Evolutionary conservation across 2,113 vertebrate species (phyloP).

Genomic region (Dendrocopos noguchii): DNA sequence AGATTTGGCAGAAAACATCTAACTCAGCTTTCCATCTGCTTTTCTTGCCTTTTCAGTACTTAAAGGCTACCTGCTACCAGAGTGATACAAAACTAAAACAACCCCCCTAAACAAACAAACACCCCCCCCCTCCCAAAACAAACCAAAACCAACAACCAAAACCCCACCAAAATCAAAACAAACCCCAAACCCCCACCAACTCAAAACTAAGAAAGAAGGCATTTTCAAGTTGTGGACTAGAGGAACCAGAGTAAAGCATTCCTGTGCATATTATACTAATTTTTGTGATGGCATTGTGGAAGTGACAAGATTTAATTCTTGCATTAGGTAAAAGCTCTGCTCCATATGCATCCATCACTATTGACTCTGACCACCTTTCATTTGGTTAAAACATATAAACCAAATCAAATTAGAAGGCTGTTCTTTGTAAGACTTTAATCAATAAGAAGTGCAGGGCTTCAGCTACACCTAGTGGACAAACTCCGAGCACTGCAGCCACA

Average conservation of each 20-base stretch:
- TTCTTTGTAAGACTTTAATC: neutral
- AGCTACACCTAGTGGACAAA: constrained; percentile 74
- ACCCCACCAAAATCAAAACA: neutral
- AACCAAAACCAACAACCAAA: too few species aligned
- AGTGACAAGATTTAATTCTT: neutral
- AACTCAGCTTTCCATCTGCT: neutral
- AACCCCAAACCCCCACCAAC: neutral
- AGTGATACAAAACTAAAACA: neutral
- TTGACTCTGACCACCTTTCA: neutral
- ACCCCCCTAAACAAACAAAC: too few species aligned
- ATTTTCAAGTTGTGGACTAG: neutral
- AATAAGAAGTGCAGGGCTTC: constrained; percentile 20
- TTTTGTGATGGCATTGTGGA: neutral
- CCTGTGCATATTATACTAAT: neutral
- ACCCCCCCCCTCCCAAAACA: too few species aligned
- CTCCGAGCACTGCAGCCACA: neutral
- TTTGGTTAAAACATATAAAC: neutral
- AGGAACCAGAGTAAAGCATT: neutral
- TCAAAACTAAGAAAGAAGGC: neutral
- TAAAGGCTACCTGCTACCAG: neutral
- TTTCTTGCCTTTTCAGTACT: neutral
- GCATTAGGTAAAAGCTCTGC: neutral
- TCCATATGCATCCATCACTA: neutral
- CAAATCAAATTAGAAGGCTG: neutral
- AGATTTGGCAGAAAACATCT: neutral